These are phyloP conservation scores for Chrosomus eos DNA, from an alignment of 2,797 vertebrate genomes.

Conservation along the genomic window DNA sequence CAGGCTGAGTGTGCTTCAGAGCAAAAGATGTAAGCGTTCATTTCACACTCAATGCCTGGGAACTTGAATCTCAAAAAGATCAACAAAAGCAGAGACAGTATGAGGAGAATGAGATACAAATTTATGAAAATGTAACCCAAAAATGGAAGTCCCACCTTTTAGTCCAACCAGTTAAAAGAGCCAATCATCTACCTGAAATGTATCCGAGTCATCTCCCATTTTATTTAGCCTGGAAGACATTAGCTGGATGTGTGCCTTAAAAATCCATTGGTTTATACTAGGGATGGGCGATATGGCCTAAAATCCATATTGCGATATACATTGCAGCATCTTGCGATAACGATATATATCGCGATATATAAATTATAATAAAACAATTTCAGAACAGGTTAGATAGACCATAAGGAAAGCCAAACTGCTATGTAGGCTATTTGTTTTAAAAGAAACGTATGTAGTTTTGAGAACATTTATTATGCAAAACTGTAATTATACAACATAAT, in stretches of 20 bases:
- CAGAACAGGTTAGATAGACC: no score
- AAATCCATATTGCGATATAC: no score
- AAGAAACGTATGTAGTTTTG: no score
- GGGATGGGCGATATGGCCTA: no score
- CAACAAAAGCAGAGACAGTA: constrained; percentile 10
- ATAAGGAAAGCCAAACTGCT: no score
- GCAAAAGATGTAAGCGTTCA: background rate
- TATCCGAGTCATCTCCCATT: background rate
- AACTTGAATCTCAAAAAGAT: background rate
- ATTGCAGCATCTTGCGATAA: no score
- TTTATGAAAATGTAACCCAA: background rate
- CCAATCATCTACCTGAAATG: background rate
- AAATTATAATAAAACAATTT: no score
- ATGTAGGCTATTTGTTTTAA: no score
- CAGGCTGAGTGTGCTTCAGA: constrained; percentile 1
- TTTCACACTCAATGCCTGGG: background rate
- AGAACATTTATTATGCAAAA: no score
- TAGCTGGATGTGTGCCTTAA: background rate
- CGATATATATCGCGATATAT: no score
- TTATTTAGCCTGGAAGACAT: background rate
- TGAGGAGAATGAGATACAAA: background rate
- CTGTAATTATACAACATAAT: no score
- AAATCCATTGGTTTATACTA: background rate
- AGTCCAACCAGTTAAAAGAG: background rate
- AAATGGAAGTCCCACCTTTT: background rate